A percentile compares a stretch with the other conserved stretches of the same genome.
Evolutionary conservation across 2,888 invertebrate species (phyloP).

Genomic region (Cyaniris semiargus): DNA sequence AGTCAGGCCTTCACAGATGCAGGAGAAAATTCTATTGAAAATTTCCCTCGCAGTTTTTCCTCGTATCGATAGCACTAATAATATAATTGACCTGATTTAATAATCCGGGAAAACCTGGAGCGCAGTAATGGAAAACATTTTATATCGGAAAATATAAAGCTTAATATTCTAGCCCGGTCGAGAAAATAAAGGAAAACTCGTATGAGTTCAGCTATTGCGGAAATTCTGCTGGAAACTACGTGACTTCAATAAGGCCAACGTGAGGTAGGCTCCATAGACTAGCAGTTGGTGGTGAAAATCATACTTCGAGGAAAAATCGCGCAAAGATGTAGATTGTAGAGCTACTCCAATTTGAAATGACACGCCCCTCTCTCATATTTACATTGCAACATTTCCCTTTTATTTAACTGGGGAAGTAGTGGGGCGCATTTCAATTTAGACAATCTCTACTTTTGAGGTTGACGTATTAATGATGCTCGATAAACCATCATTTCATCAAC

Average conservation of each 20-base stretch:
- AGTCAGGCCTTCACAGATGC: not conserved
- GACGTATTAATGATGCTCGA: too few relatives aligned
- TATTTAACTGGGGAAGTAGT: too few relatives aligned
- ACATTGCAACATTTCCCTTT: too few relatives aligned
- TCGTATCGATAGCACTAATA: not conserved
- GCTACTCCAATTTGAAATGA: too few relatives aligned
- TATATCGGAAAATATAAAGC: not conserved
- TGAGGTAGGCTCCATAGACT: too few relatives aligned
- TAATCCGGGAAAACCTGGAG: not conserved
- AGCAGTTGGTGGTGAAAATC: too few relatives aligned
- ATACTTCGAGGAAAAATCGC: too few relatives aligned
- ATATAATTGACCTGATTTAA: constrained; percentile 15
- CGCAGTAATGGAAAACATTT: not conserved
- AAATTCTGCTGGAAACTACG: not conserved
- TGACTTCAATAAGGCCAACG: not conserved
- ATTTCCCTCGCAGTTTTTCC: not conserved
- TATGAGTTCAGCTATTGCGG: not conserved
- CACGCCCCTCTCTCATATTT: too few relatives aligned
- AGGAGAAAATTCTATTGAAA: not conserved
- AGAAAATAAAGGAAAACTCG: not conserved
- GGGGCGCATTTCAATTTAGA: too few relatives aligned
- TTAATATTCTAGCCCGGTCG: constrained; percentile 10
- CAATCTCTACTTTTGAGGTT: too few relatives aligned
- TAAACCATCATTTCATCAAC: too few relatives aligned
- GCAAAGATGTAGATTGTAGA: too few relatives aligned